Base-by-base conservation (phyloP, 1,140 invertebrate species). In the Argopecten irradians region DNA sequence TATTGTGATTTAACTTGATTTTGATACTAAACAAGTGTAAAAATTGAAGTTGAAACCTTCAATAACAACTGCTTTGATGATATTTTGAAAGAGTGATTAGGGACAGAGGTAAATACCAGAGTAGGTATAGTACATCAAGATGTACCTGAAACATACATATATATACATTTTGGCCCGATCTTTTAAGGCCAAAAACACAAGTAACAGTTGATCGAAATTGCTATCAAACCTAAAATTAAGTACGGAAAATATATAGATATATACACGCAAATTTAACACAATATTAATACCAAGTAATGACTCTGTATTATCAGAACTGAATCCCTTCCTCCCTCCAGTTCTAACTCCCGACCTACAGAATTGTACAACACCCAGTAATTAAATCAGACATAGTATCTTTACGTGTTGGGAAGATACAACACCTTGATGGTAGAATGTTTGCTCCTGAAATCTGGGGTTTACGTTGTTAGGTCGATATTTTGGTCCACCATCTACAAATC, bases 391-490 rank as follows among this genome's bases (percentile, higher is more conserved):
- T 35, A 35, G 36, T 84, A 35, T 36, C 83, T 84, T 35, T 39
- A 84, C n/a, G 83, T 39, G 34, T 22, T 34, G 34, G 36, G 34
- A 83, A 82, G 22, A 90, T 87, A 87, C 86, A 87, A 88, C 34
- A 90, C 89, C 89, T 90, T 84, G 71, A 41, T 85, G 46, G 84
- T 86, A 88, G 82, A 88, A 83, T 39, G 84, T 88, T 84, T 89
- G 89, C 84, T 88, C 90, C 41, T 86, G 90, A 89, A 83, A 91
- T 87, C 90, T 87, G 41, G 41, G 87, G 83, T 87, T 88, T 43
- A 87, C 89, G 86, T 88, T 89, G 90, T 87, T 91, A 84, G 90
- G 89, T 43, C 89, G 89, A 86, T 90, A 91, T 86, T 90, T 90
- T 71, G 87, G 87, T 88, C 85, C 89, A 71, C 55, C 55, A 90